Percentiles rank a stretch among this genome's conserved stretches.
Evolutionary conservation across 2,797 vertebrate species (phyloP).

Genomic region (Myiotriccus ornatus): DNA sequence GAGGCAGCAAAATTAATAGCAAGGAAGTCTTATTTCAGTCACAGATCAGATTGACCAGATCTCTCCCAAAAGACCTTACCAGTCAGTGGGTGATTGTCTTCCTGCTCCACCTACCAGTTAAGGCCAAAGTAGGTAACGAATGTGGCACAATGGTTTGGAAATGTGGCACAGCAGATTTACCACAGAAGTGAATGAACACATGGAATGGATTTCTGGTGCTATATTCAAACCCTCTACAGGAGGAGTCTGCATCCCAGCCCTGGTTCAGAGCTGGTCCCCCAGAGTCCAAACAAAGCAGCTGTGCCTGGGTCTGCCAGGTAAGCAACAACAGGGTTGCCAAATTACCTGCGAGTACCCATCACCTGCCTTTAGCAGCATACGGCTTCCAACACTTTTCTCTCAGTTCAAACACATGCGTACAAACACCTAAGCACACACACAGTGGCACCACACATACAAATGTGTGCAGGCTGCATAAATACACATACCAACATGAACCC

Average conservation of each 20-base stretch:
- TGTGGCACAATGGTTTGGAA: slow-evolving; percentile 11
- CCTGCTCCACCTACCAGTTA: slow-evolving; percentile 27
- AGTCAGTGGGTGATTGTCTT: neutral
- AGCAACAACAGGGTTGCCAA: neutral
- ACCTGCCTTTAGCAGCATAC: neutral
- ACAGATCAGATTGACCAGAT: neutral
- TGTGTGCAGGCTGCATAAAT: slow-evolving; percentile 19
- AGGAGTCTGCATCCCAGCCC: neutral
- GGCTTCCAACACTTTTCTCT: neutral
- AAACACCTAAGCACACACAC: neutral
- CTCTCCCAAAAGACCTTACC: neutral
- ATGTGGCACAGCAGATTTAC: neutral
- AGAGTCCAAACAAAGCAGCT: neutral
- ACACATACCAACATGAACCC: neutral
- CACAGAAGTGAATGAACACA: neutral
- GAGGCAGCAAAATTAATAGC: neutral
- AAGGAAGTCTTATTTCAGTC: neutral
- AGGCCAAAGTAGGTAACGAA: neutral
- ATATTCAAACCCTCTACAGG: neutral
- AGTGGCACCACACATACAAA: neutral
- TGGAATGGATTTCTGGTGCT: slow-evolving; percentile 4
- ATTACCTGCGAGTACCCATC: neutral
- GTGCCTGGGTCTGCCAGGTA: neutral
- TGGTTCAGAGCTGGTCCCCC: neutral
- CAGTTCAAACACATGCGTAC: neutral